Evolutionary conservation across 1,140 invertebrate genomes (phyloP).

Genomic region (Trachelipus rathkii): DNA sequence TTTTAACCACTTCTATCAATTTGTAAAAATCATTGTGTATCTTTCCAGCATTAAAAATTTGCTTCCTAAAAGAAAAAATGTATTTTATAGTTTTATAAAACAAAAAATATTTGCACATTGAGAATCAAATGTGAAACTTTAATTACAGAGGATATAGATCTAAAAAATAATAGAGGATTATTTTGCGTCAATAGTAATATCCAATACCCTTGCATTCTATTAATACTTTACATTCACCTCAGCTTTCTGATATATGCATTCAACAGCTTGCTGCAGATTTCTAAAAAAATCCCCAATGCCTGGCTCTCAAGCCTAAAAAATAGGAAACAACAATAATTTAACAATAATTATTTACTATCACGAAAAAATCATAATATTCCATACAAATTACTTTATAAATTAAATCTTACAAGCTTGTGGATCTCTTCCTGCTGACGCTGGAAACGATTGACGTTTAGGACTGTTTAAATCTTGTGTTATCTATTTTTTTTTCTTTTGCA

Average conservation of each 20-base stretch:
- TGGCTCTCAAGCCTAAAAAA: conserved; percentile 26
- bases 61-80: conserved; percentile 63
- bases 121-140: no score
- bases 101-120: no score
- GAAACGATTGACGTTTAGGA: conserved; percentile 24
- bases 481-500: no score
- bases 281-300: conserved; percentile 94
- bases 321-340: no score
- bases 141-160: no score
- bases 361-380: no score
- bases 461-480: conserved; percentile 9
- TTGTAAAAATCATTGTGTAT: conserved; percentile 89
- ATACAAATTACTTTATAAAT: no score
- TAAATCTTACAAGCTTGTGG: conserved; percentile 18
- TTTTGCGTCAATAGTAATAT: no score
- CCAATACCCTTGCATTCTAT: no score
- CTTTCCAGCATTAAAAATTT: conserved; percentile 88
- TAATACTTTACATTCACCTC: conserved; percentile 64
- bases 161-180: no score
- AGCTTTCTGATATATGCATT: conserved; percentile 64
- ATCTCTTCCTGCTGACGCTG: conserved; percentile 28
- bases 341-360: no score
- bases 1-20: conserved; percentile 82
- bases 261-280: conserved; percentile 83
- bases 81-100: no score